Percentiles rank a stretch among this genome's conserved stretches.
Conservation (phyloP, 2,113 vertebrate genomes). For the Loxodonta africana region DNA sequence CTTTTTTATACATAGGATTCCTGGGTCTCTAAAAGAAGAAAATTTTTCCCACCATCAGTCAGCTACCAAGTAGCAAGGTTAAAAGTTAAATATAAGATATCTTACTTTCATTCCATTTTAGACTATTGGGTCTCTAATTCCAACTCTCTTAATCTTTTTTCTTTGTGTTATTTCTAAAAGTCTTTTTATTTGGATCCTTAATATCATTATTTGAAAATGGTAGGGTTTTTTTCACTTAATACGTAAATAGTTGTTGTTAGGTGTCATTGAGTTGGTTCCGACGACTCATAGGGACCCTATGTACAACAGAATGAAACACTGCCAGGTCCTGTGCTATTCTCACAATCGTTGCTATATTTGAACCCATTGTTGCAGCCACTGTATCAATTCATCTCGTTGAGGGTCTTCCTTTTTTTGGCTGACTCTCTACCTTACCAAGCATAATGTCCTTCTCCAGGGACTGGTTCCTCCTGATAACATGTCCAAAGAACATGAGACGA, state of each 20-base stretch:
- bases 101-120: slow-evolving; percentile 14
- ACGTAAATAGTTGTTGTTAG: neutral
- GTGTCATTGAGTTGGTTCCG: too few species aligned
- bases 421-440: too few species aligned
- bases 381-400: too few species aligned
- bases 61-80: neutral
- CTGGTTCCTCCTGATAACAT: too few species aligned
- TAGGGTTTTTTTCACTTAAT: neutral
- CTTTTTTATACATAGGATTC: neutral
- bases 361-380: too few species aligned
- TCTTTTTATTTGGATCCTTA: neutral
- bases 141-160: neutral
- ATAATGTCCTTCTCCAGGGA: too few species aligned
- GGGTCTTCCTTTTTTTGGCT: too few species aligned
- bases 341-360: too few species aligned
- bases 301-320: too few species aligned
- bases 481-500: too few species aligned
- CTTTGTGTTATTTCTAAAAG: neutral
- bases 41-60: neutral
- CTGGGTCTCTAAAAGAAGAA: neutral
- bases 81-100: neutral
- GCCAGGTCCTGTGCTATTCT: too few species aligned
- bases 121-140: neutral
- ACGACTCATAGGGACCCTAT: too few species aligned
- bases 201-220: slow-evolving; percentile 10